These are phyloP conservation scores for Taeniopygia guttata DNA, from an alignment of 2,797 vertebrate species.

Conservation along the genomic window DNA sequence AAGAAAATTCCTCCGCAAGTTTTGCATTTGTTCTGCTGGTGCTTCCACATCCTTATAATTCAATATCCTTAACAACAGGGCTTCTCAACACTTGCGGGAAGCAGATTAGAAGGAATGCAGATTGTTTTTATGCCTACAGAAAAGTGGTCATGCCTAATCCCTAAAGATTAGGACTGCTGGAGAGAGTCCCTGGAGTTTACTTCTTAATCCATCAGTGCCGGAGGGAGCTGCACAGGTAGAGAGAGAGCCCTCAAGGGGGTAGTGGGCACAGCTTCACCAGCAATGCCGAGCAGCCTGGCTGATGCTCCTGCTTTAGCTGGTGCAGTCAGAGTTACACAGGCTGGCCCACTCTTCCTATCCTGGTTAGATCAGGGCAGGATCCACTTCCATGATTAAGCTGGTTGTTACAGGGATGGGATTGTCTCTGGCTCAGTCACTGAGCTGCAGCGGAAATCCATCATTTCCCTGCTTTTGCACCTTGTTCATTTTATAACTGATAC, in stretches of 20 bases:
- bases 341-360: background rate
- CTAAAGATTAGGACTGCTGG: background rate
- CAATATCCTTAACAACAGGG: background rate
- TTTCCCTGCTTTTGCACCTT: background rate
- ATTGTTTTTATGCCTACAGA: background rate
- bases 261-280: background rate
- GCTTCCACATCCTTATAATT: background rate
- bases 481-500: background rate
- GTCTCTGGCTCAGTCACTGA: background rate
- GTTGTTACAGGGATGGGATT: background rate
- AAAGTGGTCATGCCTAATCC: background rate
- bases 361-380: background rate
- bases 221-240: background rate
- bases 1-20: background rate
- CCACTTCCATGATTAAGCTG: background rate
- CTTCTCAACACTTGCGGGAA: background rate
- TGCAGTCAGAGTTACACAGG: too few relatives aligned
- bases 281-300: accelerated
- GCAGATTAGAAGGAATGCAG: background rate
- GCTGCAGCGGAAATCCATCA: background rate
- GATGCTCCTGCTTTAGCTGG: background rate
- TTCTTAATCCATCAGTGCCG: background rate
- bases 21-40: background rate
- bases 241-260: background rate
- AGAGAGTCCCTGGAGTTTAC: background rate